A percentile compares a stretch with the other conserved stretches of the same genome.
Conservation (phyloP, 2,797 vertebrate species). For the Phrynocephalus vlangalii region DNA sequence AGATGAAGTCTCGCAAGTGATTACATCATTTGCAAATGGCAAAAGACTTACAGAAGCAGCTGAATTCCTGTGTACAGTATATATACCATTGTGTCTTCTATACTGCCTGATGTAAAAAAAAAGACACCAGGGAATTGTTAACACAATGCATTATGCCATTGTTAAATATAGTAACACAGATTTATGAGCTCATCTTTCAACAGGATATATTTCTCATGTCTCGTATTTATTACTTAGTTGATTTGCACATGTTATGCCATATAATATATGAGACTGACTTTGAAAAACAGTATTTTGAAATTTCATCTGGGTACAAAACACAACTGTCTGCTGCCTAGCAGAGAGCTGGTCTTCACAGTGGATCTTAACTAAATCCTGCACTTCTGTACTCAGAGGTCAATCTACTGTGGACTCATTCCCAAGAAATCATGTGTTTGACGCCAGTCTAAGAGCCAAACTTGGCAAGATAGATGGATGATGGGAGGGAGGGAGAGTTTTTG, state of each 20-base stretch:
- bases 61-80: slow-evolving; percentile 6
- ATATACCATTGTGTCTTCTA: slow-evolving; percentile 33
- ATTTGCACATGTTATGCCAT: slow-evolving; percentile 40
- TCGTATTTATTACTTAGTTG: slow-evolving; percentile 27
- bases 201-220: slow-evolving; percentile 35
- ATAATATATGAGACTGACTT: slow-evolving; percentile 46
- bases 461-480: background rate
- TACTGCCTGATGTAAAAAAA: slow-evolving; percentile 41
- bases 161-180: slow-evolving; percentile 43
- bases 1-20: slow-evolving; percentile 17
- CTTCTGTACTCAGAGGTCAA: background rate
- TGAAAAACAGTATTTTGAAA: background rate
- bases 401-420: background rate
- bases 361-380: background rate
- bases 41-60: slow-evolving; percentile 53
- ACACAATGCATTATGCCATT: slow-evolving; percentile 44
- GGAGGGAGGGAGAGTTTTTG: too few relatives aligned
- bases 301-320: background rate
- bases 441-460: background rate
- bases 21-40: slow-evolving; percentile 44
- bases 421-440: background rate
- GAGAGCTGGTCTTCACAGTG: background rate
- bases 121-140: slow-evolving; percentile 51
- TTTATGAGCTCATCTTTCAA: slow-evolving; percentile 54
- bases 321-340: background rate